Evolutionary conservation across 2,888 invertebrate species (phyloP), one percentile per base, ranked within the genome.

Genomic region (Serrognathus titanus): DNA sequence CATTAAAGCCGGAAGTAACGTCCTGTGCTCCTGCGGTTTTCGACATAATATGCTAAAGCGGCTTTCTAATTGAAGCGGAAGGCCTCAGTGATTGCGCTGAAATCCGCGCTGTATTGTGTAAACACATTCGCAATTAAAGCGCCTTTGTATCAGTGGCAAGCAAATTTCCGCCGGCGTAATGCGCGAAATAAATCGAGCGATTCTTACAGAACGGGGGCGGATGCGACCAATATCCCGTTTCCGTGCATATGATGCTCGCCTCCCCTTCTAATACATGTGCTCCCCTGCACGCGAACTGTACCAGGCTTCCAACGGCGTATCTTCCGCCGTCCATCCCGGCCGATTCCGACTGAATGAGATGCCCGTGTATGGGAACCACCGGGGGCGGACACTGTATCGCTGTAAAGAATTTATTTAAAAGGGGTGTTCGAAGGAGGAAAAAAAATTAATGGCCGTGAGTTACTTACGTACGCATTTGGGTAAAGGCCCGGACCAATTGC

Each of bases 181-280:
- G 24, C 24, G 24, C 24, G 24, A 31, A 31, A 31, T 31, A 31
- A 31, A 31, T 31, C 24, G 24, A 31, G 24, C 24, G 11, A 36
- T 40, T 78, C 83, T 82, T 74, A 84, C 94, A 94, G 73, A 89
- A 87, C 48, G 94, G 94, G 9, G 91, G 86, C 16, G 89, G 88
- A 75, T 92, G 90, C 1, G 92, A 92, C 94, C 93, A 94, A 71
- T 87, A 88, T 47, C 92, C 93, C 59, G 87, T 89, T 75, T 93
- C 93, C 5, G 90, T 92, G 79, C 94, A 94, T 46, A 92, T 90
- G 65, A 91, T 88, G 60, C 89, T 89, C 0, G 87, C 85, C 73
- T 92, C 91, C 3, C 94, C 94, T 31, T 86, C 77, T n/a, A 86
- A 77, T 61, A 82, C 79, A 74, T 88, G 86, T 16, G 85, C 84